phyloP scores from a whole-genome alignment of 2,797 vertebrate genomes.

The Gymnocypris eckloni region DNA sequence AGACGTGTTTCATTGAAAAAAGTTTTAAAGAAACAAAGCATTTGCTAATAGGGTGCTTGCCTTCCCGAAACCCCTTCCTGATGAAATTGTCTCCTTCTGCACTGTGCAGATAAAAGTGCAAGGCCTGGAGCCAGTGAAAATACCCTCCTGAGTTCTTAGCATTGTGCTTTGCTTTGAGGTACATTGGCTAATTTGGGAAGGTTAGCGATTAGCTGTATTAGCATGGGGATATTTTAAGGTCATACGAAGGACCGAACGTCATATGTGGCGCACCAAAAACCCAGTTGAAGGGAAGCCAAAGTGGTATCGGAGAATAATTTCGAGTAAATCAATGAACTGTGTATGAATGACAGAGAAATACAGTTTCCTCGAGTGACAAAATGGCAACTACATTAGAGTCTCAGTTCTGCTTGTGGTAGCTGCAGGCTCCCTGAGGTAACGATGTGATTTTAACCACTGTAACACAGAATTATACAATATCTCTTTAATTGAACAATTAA shows the following conservation, averaged over 20 bases:
- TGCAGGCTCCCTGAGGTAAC: conserved; percentile 52
- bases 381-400: conserved; percentile 57
- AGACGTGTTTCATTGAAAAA: conserved; percentile 47
- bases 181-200: conserved; percentile 34
- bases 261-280: background rate
- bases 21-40: conserved; percentile 48
- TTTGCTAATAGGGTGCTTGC: conserved; percentile 50
- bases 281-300: background rate
- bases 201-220: conserved; percentile 46
- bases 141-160: conserved; percentile 40
- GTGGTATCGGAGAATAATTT: conserved; percentile 2
- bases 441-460: conserved; percentile 47
- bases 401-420: conserved; percentile 68
- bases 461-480: conserved; percentile 27
- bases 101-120: conserved; percentile 54
- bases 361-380: conserved; percentile 63
- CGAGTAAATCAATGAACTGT: background rate
- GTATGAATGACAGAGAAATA: conserved; percentile 3
- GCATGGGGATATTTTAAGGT: conserved; percentile 52
- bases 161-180: conserved; percentile 52
- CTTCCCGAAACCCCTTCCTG: conserved; percentile 41
- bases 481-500: conserved; percentile 11
- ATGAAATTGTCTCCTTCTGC: conserved; percentile 56
- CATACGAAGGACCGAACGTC: background rate
- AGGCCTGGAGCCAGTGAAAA: conserved; percentile 48